A percentile compares a stretch with the other conserved stretches of the same genome.
Conservation (phyloP, 1,140 invertebrate genomes). For the Antheraea mylitta region DNA sequence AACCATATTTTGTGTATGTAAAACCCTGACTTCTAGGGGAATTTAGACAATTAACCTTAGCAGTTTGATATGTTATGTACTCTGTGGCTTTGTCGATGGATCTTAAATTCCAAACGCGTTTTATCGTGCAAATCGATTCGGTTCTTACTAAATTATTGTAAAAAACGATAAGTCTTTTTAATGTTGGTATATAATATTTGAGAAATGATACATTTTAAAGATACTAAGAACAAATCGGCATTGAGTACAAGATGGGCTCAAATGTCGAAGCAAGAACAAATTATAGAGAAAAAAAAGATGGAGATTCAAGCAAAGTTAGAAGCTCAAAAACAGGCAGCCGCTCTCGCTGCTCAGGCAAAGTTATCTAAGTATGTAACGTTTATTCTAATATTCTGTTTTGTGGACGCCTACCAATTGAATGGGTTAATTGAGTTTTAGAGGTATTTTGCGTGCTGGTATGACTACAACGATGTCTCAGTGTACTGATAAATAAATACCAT, state of each 20-base stretch:
- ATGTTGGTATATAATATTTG: background rate
- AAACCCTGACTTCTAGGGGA: no score
- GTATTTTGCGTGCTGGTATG: no score
- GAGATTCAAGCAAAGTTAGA: slow-evolving; percentile 73
- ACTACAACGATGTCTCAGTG: no score
- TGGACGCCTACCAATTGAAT: no score
- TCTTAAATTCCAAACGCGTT: no score
- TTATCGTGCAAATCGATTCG: background rate
- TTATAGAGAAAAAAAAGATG: slow-evolving; percentile 88
- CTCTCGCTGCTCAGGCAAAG: slow-evolving; percentile 65
- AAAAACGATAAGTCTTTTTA: background rate
- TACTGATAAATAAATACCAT: no score
- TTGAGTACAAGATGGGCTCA: slow-evolving; percentile 81
- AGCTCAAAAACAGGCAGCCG: slow-evolving; percentile 72
- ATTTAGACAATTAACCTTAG: no score
- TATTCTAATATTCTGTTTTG: background rate
- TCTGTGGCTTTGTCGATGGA: no score
- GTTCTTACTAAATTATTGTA: background rate
- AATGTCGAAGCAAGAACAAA: slow-evolving; percentile 90
- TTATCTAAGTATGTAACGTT: slow-evolving; percentile 52
- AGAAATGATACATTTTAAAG: slow-evolving; percentile 67
- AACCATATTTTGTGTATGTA: no score
- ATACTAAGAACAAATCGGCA: slow-evolving; percentile 67
- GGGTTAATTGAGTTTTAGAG: no score
- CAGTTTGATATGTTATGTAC: background rate